A percentile compares a stretch with the other conserved stretches of the same genome.
phyloP scores from a whole-genome alignment of 2,888 invertebrate species.

The Ectropis crepuscularia region DNA sequence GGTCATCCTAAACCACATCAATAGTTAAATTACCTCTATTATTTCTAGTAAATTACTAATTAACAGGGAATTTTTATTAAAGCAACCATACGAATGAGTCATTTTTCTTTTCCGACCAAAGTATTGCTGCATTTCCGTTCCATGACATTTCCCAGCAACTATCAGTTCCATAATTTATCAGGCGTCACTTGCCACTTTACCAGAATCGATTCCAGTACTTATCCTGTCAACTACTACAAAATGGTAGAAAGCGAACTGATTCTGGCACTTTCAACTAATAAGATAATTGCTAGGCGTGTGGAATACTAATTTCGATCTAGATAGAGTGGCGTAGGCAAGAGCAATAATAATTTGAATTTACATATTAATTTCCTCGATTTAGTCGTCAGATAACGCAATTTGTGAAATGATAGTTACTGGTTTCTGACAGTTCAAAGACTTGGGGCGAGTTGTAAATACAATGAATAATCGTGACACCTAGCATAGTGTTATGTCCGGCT shows the following conservation, averaged over 20 bases:
- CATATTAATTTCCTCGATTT: constrained; percentile 15
- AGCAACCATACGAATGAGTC: no score
- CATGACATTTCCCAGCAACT: constrained; percentile 22
- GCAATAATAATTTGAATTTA: constrained; percentile 18
- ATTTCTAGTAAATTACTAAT: no score
- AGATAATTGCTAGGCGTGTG: constrained; percentile 32
- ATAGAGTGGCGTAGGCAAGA: constrained; percentile 9
- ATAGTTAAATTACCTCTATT: no score
- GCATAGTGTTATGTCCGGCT: no score
- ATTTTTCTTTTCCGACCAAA: no score
- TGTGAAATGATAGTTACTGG: constrained; percentile 2
- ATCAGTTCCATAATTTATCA: constrained; percentile 31
- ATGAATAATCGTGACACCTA: no score
- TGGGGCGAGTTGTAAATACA: no score
- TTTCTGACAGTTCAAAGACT: constrained; percentile 5
- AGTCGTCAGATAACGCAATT: constrained; percentile 5
- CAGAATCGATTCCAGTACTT: constrained; percentile 27
- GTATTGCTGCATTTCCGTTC: background rate
- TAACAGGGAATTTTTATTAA: no score
- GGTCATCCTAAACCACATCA: no score
- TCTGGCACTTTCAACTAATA: constrained; percentile 40
- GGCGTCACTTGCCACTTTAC: constrained; percentile 24
- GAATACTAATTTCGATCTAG: constrained; percentile 23
- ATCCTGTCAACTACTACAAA: constrained; percentile 26
- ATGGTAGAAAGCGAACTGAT: constrained; percentile 32